Conservation (phyloP, 2,113 vertebrate species). For the Nyctibius bracteatus region DNA sequence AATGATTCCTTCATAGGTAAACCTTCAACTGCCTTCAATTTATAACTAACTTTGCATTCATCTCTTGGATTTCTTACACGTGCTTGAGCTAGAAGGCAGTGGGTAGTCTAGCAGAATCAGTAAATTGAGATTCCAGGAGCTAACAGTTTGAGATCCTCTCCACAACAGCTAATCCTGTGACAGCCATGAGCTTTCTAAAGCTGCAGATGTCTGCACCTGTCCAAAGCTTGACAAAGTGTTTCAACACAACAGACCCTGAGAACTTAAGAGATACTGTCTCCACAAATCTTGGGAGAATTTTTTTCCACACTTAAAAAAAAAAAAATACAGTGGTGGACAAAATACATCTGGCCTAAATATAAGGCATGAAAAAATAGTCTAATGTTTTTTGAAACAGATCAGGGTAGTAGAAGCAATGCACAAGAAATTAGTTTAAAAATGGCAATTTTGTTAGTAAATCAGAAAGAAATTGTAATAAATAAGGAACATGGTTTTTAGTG, state of each 20-base stretch:
- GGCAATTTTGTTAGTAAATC: conserved; percentile 40
- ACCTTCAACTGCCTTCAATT: background rate
- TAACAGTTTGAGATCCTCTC: background rate
- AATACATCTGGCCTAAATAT: background rate
- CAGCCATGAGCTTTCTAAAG: background rate
- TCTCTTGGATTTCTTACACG: background rate
- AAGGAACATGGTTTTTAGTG: background rate
- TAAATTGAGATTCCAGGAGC: background rate
- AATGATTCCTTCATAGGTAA: background rate
- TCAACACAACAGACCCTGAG: background rate
- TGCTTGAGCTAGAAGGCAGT: background rate
- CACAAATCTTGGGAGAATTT: background rate
- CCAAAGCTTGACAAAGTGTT: background rate
- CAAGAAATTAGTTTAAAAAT: conserved; percentile 32
- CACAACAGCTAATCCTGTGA: background rate
- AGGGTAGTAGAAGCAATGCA: background rate
- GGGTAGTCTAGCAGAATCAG: background rate
- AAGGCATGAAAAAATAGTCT: background rate
- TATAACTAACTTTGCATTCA: background rate
- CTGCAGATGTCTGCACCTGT: background rate
- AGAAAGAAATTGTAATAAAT: conserved; percentile 60
- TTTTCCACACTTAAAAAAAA: background rate
- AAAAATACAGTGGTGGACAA: background rate
- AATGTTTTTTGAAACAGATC: conserved; percentile 8
- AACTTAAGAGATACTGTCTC: background rate